Conservation (phyloP, 2,888 invertebrate genomes). For the Rotaria magnacalcarata region DNA sequence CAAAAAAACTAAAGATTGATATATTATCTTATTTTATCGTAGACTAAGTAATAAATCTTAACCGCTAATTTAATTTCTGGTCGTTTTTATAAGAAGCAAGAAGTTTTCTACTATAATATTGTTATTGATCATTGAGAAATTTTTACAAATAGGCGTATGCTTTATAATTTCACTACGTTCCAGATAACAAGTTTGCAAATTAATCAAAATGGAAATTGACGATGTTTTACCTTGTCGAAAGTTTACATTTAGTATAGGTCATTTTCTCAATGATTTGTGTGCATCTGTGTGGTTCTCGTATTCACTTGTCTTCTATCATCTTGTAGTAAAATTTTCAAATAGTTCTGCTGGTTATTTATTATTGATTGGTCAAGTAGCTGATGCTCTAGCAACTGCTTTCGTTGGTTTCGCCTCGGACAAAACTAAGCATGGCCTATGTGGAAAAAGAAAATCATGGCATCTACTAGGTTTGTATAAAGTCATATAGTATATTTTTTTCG, state of each 20-base stretch:
- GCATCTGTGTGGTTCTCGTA: conserved; percentile 92
- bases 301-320: conserved; percentile 74
- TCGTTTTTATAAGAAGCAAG: no score
- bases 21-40: no score
- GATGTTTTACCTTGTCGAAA: conserved; percentile 42
- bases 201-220: not conserved
- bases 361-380: conserved; percentile 66
- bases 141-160: no score
- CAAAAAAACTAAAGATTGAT: no score
- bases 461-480: conserved; percentile 68
- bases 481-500: not conserved
- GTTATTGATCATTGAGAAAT: no score
- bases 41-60: no score
- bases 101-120: no score
- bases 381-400: conserved; percentile 79
- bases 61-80: no score
- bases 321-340: conserved; percentile 60
- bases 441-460: conserved; percentile 82
- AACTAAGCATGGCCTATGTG: conserved; percentile 64
- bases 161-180: no score
- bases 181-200: no score
- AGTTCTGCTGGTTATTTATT: conserved; percentile 61
- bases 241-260: conserved; percentile 68
- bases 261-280: conserved; percentile 83
- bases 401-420: conserved; percentile 78